Evolutionary conservation across 1,140 invertebrate genomes (phyloP), one percentile per base, ranked within the genome.

Genomic region (Aphis craccivora): DNA sequence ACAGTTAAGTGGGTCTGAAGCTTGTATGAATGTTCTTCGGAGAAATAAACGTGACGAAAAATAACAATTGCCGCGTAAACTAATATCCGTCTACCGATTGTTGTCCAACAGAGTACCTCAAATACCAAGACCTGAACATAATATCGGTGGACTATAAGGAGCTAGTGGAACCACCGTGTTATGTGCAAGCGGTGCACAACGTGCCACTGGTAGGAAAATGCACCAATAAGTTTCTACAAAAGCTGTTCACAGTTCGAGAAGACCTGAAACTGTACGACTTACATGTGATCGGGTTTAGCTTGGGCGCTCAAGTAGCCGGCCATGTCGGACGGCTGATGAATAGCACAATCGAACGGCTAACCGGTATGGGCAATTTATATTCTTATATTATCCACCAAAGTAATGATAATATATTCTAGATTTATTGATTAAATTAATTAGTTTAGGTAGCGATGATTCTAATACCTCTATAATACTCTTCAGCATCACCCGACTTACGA

Each of bases 221-320:
- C 94, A 95, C 95, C 0, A 94, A 94, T 48, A 43, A 94, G 48
- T 91, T 95, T 0, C 94, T 96, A 1, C 90, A 95, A 2, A 60
- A 94, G 84, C 94, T 96, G 93, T 95, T 95, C 93, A 94, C 95
- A 7, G 92, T 94, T 30, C 95, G 95, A 7, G 89, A 95, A 45
- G 94, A 96, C 37, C n/a, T 93, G 1, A n/a, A 43, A 4, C 90
- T 95, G 48, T 94, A 95, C 0, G 95, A 95, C 30, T 95, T 97
- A n/a, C 97, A 98, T 94, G 94, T 98, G 9, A 96, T 98, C 60
- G 97, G 97, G 0, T 97, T 97, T 95, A 97, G 97, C 11, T 95
- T 98, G 67, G 97, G 97, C 1, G 97, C 97, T 11, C 97, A 98
- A 93, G 95, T 97, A 51, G 96, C 97, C 6, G 97, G 97, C 0